Base-by-base conservation (phyloP, 2,113 vertebrate species). In the Hippocampus barbouri region DNA sequence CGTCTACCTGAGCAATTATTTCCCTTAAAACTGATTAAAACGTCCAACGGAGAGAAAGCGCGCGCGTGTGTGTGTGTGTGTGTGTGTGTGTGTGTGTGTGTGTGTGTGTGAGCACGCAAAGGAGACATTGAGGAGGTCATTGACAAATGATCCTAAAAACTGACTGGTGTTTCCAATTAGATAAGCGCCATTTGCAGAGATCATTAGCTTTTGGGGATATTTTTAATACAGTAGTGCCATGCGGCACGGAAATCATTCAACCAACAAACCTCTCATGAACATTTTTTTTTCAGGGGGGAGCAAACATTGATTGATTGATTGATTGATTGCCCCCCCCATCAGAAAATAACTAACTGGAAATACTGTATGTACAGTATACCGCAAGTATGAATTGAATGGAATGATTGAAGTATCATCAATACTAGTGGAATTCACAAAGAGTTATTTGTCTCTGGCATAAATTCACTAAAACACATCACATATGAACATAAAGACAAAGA, bases 1-100 rank as follows among this genome's bases (percentile, higher is more conserved):
- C 21, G 56, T 87, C 87, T 87, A 90, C 86, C 88, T 89, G 78
- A 66, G 80, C 85, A 89, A 91, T 89, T 90, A 91, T 83, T 87
- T 73, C 85, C 79, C 87, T 88, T 77, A 82, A 86, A 89, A 85
- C 86, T 89, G 86, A 91, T 91, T 90, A 89, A 87, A 89, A 84
- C 79, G 82, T 89, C 88, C 82, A 69, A 73, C 61, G 73, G 71
- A 54, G 64, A 62, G n/a, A 34, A 41, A 9, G 5, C 1, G 34
- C 5, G 5, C 1, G 34, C 5, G 0, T 1, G 34, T 66, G 47
- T 70, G 65, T 72, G 27, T 54, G 69, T 71, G 65, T 66, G 65
- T 74, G 75, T 73, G 77, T 30, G 34, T 1, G 30, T 5, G 30
- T 30, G 30, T 30, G 74, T 68, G 40, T 70, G 65, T 72, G 27